Conservation (phyloP, 2,797 vertebrate species). For the Meriones psammophilus region DNA sequence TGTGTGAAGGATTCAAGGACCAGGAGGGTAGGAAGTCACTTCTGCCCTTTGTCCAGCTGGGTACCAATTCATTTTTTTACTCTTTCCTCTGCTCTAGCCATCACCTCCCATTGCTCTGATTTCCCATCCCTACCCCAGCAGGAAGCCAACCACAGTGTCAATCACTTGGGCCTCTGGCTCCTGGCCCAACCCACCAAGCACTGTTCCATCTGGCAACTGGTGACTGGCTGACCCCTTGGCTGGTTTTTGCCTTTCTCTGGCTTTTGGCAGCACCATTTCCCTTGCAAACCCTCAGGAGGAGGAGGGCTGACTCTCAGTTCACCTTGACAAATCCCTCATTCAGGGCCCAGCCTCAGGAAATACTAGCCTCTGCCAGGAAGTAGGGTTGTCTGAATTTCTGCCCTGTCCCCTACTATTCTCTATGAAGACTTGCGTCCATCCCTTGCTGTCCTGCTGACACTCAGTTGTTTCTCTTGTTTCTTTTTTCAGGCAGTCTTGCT, state of each 20-base stretch:
- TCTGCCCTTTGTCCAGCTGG: background rate
- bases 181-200: background rate
- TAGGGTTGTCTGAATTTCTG: background rate
- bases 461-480: background rate
- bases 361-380: background rate
- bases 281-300: background rate
- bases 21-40: background rate
- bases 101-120: background rate
- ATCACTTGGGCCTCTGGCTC: background rate
- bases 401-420: background rate
- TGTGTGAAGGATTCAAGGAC: background rate
- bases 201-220: background rate
- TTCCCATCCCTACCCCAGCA: background rate
- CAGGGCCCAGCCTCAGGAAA: background rate
- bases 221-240: background rate
- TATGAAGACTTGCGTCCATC: background rate
- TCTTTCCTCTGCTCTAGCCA: background rate
- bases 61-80: background rate
- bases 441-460: background rate
- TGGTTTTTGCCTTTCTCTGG: background rate
- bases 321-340: background rate
- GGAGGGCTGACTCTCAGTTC: background rate
- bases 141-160: background rate
- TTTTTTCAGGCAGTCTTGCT: background rate
- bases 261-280: background rate